Conservation (phyloP, 2,888 invertebrate genomes). For the Tachystola acroxantha region DNA sequence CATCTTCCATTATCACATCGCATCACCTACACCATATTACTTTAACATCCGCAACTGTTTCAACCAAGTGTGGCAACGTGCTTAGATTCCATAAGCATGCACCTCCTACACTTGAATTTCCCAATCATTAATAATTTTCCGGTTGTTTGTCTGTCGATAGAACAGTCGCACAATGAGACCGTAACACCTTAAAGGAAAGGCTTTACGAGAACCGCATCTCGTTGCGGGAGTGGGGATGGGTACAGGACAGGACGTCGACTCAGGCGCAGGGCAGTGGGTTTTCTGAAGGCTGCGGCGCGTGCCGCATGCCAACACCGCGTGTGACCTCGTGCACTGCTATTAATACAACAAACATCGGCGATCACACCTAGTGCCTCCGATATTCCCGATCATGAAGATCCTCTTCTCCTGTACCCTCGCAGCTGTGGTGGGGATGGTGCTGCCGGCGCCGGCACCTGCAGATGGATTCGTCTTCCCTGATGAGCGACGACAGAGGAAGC, state of each 20-base stretch:
- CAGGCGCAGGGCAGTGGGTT: constrained; percentile 67
- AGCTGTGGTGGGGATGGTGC: constrained; percentile 25
- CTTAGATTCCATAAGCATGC: constrained; percentile 24
- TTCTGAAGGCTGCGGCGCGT: constrained; percentile 76
- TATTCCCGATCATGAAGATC: constrained; percentile 59
- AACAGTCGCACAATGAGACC: constrained; percentile 48
- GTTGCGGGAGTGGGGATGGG: constrained; percentile 54
- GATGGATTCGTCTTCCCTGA: constrained; percentile 60
- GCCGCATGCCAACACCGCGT: constrained; percentile 72
- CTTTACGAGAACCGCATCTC: constrained; percentile 6
- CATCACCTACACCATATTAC: too few relatives aligned
- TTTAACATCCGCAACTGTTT: too few relatives aligned
- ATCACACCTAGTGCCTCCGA: constrained; percentile 54
- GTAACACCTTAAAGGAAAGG: constrained; percentile 53
- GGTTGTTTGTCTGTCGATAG: constrained; percentile 26
- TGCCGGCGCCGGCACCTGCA: constrained; percentile 46
- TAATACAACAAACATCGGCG: constrained; percentile 65
- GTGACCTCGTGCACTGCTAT: constrained; percentile 71
- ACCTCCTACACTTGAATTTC: constrained; percentile 43
- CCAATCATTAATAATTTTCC: constrained; percentile 46
- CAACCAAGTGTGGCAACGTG: constrained; percentile 21
- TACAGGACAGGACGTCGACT: constrained; percentile 58
- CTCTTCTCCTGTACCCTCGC: constrained; percentile 45
- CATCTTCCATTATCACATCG: too few relatives aligned
- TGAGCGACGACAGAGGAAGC: constrained; percentile 50